These are phyloP conservation scores for Chlorospingus flavigularis DNA, from an alignment of 2,797 vertebrate species.

Conservation along the genomic window DNA sequence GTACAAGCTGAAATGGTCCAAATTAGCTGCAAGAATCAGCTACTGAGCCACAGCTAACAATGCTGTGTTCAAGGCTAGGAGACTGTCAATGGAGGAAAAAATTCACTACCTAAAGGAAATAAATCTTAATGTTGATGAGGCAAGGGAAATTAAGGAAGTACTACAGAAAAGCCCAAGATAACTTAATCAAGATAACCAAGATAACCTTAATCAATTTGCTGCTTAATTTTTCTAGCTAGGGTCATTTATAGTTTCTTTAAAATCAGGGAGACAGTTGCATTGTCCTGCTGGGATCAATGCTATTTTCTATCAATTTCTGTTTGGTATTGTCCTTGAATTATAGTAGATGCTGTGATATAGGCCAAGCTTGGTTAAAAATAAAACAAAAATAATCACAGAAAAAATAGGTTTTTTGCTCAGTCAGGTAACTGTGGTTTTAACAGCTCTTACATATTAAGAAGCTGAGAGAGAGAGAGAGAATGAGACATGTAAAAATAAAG, in stretches of 20 bases:
- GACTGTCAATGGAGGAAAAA: neutral
- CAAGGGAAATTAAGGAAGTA: neutral
- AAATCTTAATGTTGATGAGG: neutral
- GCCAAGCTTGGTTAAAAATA: neutral
- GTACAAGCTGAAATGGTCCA: neutral
- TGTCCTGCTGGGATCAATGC: neutral
- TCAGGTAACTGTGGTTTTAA: neutral
- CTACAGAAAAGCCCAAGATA: neutral
- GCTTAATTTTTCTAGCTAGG: neutral
- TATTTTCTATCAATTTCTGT: neutral
- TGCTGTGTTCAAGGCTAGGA: neutral
- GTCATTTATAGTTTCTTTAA: neutral
- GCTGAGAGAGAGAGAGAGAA: neutral
- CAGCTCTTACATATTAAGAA: neutral
- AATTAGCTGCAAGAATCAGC: neutral
- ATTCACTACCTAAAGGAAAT: neutral
- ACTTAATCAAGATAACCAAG: neutral
- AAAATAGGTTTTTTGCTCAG: neutral
- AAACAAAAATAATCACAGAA: accelerated
- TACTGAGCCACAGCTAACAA: neutral
- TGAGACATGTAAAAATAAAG: neutral
- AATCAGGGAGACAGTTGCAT: neutral
- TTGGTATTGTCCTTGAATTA: neutral
- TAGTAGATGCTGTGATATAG: neutral
- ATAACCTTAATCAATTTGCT: neutral